Evolutionary conservation across 2,113 vertebrate species (phyloP).

Genomic region (Daboia siamensis): DNA sequence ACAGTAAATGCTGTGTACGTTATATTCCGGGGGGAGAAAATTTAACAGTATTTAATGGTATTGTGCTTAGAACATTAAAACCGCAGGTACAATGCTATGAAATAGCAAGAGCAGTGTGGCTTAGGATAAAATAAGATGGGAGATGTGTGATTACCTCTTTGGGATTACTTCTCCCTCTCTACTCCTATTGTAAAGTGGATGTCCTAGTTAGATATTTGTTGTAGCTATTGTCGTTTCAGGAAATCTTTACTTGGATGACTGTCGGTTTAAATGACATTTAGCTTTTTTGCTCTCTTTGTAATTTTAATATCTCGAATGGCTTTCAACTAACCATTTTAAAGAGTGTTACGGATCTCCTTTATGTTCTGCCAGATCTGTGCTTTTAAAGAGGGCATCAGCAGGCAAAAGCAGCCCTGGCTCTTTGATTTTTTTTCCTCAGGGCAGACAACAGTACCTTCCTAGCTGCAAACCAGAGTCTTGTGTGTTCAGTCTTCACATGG

Average conservation of each 20-base stretch:
- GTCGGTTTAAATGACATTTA: neutral
- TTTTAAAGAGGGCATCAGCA: neutral
- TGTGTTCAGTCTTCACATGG: neutral
- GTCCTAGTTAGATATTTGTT: neutral
- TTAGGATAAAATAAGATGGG: neutral
- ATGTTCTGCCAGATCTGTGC: neutral
- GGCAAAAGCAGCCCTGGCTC: neutral
- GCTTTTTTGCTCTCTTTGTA: neutral
- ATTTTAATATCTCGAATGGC: neutral
- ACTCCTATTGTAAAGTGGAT: neutral
- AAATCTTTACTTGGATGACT: neutral
- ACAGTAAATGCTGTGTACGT: neutral
- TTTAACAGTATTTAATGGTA: neutral
- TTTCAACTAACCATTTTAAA: conserved; percentile 12
- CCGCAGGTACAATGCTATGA: neutral
- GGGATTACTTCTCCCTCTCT: neutral
- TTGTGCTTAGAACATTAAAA: neutral
- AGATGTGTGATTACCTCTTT: too few relatives aligned
- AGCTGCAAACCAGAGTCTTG: neutral
- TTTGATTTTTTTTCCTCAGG: neutral
- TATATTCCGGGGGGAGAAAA: neutral
- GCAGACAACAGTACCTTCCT: neutral
- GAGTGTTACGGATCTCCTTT: neutral
- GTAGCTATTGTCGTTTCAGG: neutral
- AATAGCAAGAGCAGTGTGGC: neutral